These are phyloP conservation scores for Sparus aurata DNA, from an alignment of 2,797 vertebrate genomes.

Conservation along the genomic window DNA sequence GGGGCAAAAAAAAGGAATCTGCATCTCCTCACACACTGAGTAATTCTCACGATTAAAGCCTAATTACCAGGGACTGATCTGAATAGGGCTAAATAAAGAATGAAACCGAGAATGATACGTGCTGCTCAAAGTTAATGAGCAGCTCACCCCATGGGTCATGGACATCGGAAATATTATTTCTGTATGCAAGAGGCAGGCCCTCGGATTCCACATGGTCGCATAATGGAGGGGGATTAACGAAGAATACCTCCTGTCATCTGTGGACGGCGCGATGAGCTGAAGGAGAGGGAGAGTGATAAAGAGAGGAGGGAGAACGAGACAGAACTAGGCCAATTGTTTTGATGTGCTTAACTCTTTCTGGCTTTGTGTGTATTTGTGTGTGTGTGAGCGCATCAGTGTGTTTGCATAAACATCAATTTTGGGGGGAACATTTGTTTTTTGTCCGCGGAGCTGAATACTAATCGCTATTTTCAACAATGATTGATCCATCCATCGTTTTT, in stretches of 20 bases:
- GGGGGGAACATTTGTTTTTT: background rate
- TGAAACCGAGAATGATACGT: conserved; percentile 62
- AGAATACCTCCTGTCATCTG: conserved; percentile 83
- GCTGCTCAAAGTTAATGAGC: conserved; percentile 74
- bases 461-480: background rate
- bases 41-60: conserved; percentile 62
- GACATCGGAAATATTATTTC: conserved; percentile 77
- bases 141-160: conserved; percentile 74
- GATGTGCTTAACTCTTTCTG: conserved; percentile 71
- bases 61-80: conserved; percentile 70
- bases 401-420: background rate
- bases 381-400: background rate
- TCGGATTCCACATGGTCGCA: conserved; percentile 74
- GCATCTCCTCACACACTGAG: conserved; percentile 34
- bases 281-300: conserved; percentile 74
- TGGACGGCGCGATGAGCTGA: conserved; percentile 73
- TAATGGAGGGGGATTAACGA: conserved; percentile 80
- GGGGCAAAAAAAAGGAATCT: conserved; percentile 4
- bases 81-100: conserved; percentile 65
- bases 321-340: conserved; percentile 83
- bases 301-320: conserved; percentile 71
- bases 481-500: background rate
- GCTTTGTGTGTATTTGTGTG: conserved; percentile 41
- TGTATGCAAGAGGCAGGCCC: conserved; percentile 60
- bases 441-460: background rate